phyloP scores from a whole-genome alignment of 2,797 vertebrate genomes.

The Amblyraja radiata region DNA sequence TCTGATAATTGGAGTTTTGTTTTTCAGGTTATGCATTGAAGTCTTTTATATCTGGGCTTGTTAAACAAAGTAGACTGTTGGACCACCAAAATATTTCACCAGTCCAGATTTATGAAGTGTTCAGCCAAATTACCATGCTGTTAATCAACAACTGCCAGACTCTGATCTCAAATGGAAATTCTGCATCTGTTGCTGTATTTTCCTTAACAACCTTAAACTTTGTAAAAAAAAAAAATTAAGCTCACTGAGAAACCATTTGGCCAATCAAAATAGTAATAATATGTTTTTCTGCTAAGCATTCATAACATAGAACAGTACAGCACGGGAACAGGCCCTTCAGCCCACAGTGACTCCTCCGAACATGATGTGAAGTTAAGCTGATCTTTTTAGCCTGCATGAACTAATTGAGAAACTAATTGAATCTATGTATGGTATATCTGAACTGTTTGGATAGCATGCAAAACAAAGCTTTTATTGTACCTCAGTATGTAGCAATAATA shows the following conservation, averaged over 20 bases:
- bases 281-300: neutral
- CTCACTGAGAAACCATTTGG: neutral
- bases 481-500: no score
- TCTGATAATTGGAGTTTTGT: neutral
- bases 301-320: neutral
- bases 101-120: neutral
- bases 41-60: neutral
- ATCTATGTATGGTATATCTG: no score
- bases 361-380: no score
- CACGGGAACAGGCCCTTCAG: no score
- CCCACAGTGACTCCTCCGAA: no score
- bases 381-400: no score
- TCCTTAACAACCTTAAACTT: neutral
- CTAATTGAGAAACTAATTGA: no score
- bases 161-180: neutral
- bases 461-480: no score
- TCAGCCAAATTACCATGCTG: neutral
- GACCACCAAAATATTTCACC: neutral
- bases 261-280: neutral
- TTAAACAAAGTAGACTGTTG: no score
- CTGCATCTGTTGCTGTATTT: slow-evolving; percentile 1
- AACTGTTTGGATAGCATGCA: no score
- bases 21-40: neutral
- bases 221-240: neutral
- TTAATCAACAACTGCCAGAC: neutral